Conservation (phyloP, 2,113 vertebrate species). For the Elephas maximus region DNA sequence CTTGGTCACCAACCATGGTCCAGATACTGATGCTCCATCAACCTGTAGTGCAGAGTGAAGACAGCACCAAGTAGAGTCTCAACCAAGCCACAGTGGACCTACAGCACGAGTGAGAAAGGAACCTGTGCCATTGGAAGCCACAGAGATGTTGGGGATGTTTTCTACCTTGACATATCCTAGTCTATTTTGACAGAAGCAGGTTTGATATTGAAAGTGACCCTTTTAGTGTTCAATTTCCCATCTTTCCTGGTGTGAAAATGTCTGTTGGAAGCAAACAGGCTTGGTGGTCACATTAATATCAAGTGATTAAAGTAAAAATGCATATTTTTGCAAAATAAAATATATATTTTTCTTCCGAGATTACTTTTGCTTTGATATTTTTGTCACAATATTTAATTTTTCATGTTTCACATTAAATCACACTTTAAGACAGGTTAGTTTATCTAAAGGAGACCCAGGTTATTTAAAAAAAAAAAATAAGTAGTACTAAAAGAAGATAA, state of each 20-base stretch:
- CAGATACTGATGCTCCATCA: not conserved
- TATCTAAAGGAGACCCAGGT: not conserved
- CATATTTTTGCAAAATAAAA: not conserved
- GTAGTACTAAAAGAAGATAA: not conserved
- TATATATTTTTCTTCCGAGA: not conserved
- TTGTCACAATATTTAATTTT: not conserved
- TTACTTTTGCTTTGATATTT: constrained; percentile 2
- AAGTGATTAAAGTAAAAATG: not conserved
- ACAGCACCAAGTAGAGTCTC: not conserved
- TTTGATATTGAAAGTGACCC: not conserved
- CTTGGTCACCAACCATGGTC: not conserved
- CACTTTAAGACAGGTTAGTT: not conserved
- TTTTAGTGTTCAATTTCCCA: not conserved
- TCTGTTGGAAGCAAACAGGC: not conserved
- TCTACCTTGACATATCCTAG: not conserved
- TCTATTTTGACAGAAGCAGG: not conserved
- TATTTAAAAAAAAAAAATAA: not conserved
- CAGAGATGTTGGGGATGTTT: not conserved
- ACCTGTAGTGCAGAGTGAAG: not conserved
- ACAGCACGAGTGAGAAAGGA: not conserved
- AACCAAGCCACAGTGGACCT: not conserved
- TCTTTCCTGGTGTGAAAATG: not conserved
- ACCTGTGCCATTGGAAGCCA: not conserved
- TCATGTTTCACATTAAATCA: not conserved
- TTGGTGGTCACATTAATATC: not conserved